Conservation (phyloP, 2,888 invertebrate genomes). For the Drosophila parthenogenetica region DNA sequence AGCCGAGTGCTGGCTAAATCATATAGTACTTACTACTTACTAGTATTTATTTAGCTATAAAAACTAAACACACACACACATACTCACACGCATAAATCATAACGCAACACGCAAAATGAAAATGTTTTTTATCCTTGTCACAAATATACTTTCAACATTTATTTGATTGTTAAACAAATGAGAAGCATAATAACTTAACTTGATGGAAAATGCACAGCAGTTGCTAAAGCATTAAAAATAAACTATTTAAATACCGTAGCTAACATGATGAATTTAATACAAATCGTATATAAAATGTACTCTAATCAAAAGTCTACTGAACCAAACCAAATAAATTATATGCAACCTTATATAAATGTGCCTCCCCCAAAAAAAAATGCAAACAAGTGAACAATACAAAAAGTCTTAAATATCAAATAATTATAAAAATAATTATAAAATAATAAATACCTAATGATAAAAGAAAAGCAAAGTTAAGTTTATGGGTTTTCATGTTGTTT, state of each 20-base stretch:
- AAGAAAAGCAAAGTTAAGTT: constrained; percentile 14
- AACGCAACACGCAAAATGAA: constrained; percentile 22
- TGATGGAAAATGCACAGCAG: constrained; percentile 31
- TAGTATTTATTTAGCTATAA: constrained; percentile 53
- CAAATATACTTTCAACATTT: constrained; percentile 2
- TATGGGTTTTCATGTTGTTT: not conserved
- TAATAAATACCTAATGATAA: constrained; percentile 10
- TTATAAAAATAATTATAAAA: constrained; percentile 11
- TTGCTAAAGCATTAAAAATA: constrained; percentile 36
- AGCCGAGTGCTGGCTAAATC: constrained; percentile 27
- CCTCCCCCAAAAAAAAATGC: constrained; percentile 55
- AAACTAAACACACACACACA: constrained; percentile 4
- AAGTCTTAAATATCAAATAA: constrained; percentile 43
- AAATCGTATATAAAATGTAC: constrained; percentile 29
- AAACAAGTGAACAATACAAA: constrained; percentile 50
- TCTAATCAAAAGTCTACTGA: constrained; percentile 42
- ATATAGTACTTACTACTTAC: constrained; percentile 44
- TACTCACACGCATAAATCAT: constrained; percentile 16
- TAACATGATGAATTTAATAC: constrained; percentile 42
- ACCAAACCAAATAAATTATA: constrained; percentile 42
- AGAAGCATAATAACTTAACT: not conserved
- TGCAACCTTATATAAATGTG: constrained; percentile 59
- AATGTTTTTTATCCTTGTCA: constrained; percentile 17
- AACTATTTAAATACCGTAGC: constrained; percentile 16
- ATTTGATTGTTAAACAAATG: constrained; percentile 6